phyloP scores from a whole-genome alignment of 2,888 invertebrate genomes.

The Terebella lapidaria region DNA sequence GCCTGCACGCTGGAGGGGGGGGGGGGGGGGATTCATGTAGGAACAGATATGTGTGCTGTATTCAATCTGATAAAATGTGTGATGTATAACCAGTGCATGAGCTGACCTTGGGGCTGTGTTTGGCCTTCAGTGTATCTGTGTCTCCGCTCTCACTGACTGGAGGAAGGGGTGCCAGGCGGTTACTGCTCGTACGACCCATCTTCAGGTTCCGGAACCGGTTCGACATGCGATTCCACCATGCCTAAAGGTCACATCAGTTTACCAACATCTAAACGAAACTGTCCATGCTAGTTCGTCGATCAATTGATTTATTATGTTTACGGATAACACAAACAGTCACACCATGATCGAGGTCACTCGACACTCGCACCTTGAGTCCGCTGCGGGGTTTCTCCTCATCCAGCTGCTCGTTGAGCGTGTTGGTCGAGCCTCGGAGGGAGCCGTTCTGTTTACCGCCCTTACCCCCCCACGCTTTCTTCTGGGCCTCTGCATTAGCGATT shows the following conservation, averaged over 20 bases:
- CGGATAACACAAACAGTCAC: background rate
- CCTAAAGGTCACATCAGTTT: conserved; percentile 32
- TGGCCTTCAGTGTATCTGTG: conserved; percentile 7
- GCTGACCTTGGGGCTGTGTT: background rate
- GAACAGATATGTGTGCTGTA: no score
- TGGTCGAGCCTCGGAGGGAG: conserved; percentile 2
- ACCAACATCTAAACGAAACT: background rate
- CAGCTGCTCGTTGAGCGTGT: no score
- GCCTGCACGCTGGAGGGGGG: background rate
- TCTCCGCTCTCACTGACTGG: background rate
- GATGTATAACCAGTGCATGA: no score
- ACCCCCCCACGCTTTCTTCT: background rate
- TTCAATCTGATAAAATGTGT: no score
- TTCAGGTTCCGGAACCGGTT: conserved; percentile 48
- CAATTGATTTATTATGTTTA: no score
- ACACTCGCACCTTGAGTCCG: conserved; percentile 2
- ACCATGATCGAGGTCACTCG: background rate
- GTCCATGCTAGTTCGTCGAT: background rate
- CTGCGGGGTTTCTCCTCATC: conserved; percentile 1
- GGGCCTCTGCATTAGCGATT: conserved; percentile 23
- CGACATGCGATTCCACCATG: conserved; percentile 50
- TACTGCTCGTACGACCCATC: no score
- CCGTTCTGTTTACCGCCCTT: background rate
- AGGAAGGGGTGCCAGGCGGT: conserved; percentile 36
- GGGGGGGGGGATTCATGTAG: no score